Evolutionary conservation across 2,888 invertebrate genomes (phyloP).

Genomic region (Agriopis marginaria): DNA sequence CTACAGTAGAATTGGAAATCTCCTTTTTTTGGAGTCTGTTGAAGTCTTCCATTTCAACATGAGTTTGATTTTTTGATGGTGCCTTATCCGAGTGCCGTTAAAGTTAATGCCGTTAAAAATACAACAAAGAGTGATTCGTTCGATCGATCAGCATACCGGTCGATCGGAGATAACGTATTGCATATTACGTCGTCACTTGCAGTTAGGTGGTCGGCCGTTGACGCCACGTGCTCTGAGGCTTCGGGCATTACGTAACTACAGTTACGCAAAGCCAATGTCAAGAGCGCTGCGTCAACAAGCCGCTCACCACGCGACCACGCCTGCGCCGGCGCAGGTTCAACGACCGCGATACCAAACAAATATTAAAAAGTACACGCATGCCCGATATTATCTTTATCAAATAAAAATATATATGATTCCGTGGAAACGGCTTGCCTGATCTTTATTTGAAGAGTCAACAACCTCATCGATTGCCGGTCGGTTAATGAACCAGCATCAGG

Average conservation of each 20-base stretch:
- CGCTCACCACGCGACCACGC: constrained; percentile 39
- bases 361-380: constrained; percentile 44
- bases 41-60: neutral
- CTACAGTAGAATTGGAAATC: too few species aligned
- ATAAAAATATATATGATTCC: constrained; percentile 34
- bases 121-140: constrained; percentile 48
- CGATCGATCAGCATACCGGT: constrained; percentile 28
- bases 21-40: neutral
- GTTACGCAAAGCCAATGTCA: constrained; percentile 80
- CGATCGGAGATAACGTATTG: constrained; percentile 45
- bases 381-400: constrained; percentile 38
- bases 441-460: constrained; percentile 31
- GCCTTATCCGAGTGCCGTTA: constrained; percentile 56
- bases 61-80: neutral
- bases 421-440: constrained; percentile 28
- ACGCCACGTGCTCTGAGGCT: constrained; percentile 37
- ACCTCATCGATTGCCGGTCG: constrained; percentile 18
- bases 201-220: constrained; percentile 30
- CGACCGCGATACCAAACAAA: constrained; percentile 70
- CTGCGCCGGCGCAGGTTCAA: constrained; percentile 52
- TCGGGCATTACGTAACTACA: constrained; percentile 53
- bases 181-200: constrained; percentile 42
- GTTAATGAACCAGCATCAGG: constrained; percentile 32
- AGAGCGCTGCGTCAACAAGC: constrained; percentile 66
- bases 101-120: constrained; percentile 51